Percentiles rank a stretch among this genome's conserved stretches.
phyloP scores from a whole-genome alignment of 2,888 invertebrate species.

The Trissolcus brochymenae region DNA sequence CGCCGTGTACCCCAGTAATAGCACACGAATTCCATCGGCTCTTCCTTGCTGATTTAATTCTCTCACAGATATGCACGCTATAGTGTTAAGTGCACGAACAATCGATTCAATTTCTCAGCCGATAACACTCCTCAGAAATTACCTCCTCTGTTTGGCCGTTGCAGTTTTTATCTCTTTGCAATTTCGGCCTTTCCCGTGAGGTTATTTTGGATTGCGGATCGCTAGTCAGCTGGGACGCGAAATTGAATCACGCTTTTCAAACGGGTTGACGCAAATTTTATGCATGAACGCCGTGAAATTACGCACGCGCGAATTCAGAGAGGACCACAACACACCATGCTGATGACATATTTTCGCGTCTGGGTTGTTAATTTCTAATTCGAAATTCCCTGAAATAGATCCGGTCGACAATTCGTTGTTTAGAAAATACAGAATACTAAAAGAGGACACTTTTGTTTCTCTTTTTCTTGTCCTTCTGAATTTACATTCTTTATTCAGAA shows the following conservation, averaged over 20 bases:
- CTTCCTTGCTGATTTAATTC: slow-evolving; percentile 50
- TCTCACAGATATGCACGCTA: slow-evolving; percentile 35
- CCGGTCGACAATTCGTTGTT: no score
- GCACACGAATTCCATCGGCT: slow-evolving; percentile 61
- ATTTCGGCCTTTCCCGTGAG: neutral
- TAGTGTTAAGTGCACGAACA: slow-evolving; percentile 42
- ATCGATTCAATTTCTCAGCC: slow-evolving; percentile 47
- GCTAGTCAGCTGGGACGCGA: neutral
- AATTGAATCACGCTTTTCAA: neutral
- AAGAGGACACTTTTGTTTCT: no score
- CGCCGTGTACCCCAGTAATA: slow-evolving; percentile 61
- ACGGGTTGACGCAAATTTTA: slow-evolving; percentile 7
- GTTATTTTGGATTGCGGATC: slow-evolving; percentile 1
- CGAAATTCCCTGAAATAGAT: no score
- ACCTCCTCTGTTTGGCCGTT: neutral
- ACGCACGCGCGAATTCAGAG: neutral
- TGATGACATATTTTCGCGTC: neutral
- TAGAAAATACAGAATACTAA: no score
- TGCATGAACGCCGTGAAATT: slow-evolving; percentile 8
- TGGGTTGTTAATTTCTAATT: no score
- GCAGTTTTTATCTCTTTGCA: neutral
- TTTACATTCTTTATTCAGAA: no score
- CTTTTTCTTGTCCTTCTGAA: no score
- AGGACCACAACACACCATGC: neutral
- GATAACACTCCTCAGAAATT: slow-evolving; percentile 11